Percentiles rank a stretch among this genome's conserved stretches.
Evolutionary conservation across 37 sponge, comb jelly and placozoan species (phyloP).

Genomic region (Halichondria panicea): DNA sequence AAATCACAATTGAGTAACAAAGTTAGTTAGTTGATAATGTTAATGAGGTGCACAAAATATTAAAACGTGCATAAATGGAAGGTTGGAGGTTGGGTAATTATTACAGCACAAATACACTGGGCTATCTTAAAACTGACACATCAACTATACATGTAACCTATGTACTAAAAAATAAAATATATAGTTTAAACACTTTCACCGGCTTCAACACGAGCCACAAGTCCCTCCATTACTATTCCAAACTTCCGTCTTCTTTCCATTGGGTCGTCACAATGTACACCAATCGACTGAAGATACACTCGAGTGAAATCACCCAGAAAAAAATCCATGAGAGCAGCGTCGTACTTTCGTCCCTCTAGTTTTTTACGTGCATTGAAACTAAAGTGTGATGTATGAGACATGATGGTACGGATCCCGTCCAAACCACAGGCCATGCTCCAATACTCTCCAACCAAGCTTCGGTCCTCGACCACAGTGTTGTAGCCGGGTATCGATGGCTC

Average conservation of each 20-base stretch:
- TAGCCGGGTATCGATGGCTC: slow-evolving; percentile 10
- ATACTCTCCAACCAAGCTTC: slow-evolving; percentile 42
- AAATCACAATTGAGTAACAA: too few relatives aligned
- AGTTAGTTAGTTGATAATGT: too few relatives aligned
- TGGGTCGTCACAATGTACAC: slow-evolving; percentile 34
- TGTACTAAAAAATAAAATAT: too few relatives aligned
- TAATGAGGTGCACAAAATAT: too few relatives aligned
- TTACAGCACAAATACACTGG: too few relatives aligned
- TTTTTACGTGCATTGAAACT: slow-evolving; percentile 49
- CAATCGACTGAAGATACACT: slow-evolving; percentile 50
- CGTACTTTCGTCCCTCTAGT: slow-evolving; percentile 21
- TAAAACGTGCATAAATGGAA: too few relatives aligned
- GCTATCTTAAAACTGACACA: too few relatives aligned
- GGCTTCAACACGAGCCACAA: slow-evolving; percentile 24
- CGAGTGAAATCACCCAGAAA: slow-evolving; percentile 59
- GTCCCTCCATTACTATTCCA: slow-evolving; percentile 47
- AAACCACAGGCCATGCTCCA: slow-evolving; percentile 19
- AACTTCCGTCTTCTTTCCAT: slow-evolving; percentile 56
- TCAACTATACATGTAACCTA: too few relatives aligned
- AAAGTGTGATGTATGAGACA: slow-evolving; percentile 37
- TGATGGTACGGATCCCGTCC: slow-evolving; percentile 28
- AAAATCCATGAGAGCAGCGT: slow-evolving; percentile 62
- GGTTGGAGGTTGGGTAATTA: too few relatives aligned
- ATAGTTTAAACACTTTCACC: neutral
- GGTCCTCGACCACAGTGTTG: slow-evolving; percentile 4